Percentiles rank a stretch among this genome's conserved stretches.
phyloP scores from a whole-genome alignment of 2,888 invertebrate species.

The Theristus sp. region DNA sequence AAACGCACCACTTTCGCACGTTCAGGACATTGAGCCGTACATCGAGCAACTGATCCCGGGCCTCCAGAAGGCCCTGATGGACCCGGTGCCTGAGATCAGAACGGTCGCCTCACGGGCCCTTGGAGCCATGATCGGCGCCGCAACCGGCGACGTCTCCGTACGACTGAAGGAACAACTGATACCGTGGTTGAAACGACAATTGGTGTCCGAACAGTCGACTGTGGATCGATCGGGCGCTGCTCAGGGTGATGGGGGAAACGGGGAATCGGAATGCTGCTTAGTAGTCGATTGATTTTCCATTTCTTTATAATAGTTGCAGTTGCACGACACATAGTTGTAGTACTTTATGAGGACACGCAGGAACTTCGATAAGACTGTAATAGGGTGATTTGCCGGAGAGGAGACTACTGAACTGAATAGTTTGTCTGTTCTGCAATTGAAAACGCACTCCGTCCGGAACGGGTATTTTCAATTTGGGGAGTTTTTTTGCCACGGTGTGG shows the following conservation, averaged over 20 bases:
- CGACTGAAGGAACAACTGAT: slow-evolving; percentile 81
- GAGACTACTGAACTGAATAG: no score
- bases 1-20: no score
- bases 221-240: slow-evolving; percentile 88
- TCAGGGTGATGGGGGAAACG: slow-evolving; percentile 48
- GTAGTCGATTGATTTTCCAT: background rate
- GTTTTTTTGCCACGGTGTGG: no score
- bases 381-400: no score
- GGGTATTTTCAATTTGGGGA: no score
- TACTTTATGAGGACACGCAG: no score
- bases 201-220: slow-evolving; percentile 79
- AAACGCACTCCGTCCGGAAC: no score
- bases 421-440: no score
- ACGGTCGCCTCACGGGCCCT: slow-evolving; percentile 85
- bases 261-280: background rate
- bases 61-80: slow-evolving; percentile 75
- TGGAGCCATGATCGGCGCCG: slow-evolving; percentile 72
- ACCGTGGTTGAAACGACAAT: slow-evolving; percentile 93
- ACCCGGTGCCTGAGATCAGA: slow-evolving; percentile 93
- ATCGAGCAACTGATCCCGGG: slow-evolving; percentile 88
- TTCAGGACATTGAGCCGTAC: slow-evolving; percentile 78
- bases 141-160: slow-evolving; percentile 41
- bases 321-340: no score
- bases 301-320: no score
- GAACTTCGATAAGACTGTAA: no score